phyloP scores from a whole-genome alignment of 2,113 vertebrate species.

The Polyodon spathula region DNA sequence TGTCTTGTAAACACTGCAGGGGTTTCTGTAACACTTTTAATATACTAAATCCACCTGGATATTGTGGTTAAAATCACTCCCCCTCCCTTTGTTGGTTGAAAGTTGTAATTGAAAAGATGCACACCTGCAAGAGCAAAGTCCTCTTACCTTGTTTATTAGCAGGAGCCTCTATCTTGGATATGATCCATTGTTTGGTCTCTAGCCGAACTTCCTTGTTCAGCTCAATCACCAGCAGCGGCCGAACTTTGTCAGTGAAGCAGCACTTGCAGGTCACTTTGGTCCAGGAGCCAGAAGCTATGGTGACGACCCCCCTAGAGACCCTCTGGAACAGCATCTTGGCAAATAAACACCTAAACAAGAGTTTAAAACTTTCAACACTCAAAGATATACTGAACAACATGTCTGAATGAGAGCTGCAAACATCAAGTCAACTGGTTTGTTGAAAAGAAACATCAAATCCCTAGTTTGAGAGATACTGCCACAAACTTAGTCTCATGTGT shows the following conservation, averaged over 20 bases:
- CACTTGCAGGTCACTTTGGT: slow-evolving; percentile 54
- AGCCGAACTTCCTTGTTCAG: slow-evolving; percentile 41
- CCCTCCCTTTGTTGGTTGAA: no score
- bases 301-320: neutral
- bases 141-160: slow-evolving; percentile 51
- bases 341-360: no score
- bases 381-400: no score
- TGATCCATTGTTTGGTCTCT: slow-evolving; percentile 59
- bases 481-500: neutral
- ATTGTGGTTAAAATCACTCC: no score
- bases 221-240: slow-evolving; percentile 56
- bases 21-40: no score
- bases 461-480: neutral
- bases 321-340: neutral
- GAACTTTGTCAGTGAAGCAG: slow-evolving; percentile 41
- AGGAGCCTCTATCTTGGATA: slow-evolving; percentile 43
- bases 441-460: no score
- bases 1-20: no score
- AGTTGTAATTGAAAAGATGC: no score
- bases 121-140: neutral
- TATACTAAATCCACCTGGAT: no score
- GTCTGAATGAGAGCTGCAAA: no score
- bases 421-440: no score
- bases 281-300: slow-evolving; percentile 34
- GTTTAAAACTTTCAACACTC: no score